phyloP scores from a whole-genome alignment of 92 coral and sea anemone genomes.

The Phenganax subtilis region DNA sequence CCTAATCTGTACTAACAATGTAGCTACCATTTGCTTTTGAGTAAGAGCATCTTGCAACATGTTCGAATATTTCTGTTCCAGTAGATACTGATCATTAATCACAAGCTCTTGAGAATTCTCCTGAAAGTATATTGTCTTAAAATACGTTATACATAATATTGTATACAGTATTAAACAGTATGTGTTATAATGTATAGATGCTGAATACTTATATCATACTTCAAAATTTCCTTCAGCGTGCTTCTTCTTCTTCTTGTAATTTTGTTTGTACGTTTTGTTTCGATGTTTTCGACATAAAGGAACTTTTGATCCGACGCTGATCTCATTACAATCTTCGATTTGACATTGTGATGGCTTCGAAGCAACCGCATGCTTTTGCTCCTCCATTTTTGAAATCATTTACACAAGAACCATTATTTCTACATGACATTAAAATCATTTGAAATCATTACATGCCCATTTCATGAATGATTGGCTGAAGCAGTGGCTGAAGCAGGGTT shows the following conservation, averaged over 20 bases:
- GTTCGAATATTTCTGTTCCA: conserved; percentile 93
- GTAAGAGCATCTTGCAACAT: conserved; percentile 93
- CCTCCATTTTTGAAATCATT: conserved; percentile 32
- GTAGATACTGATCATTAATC: conserved; percentile 67
- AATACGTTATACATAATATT: too few relatives aligned
- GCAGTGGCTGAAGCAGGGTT: too few relatives aligned
- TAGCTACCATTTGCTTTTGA: conserved; percentile 73
- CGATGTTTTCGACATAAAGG: conserved; percentile 93
- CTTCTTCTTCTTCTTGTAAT: conserved; percentile 82
- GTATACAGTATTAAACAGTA: too few relatives aligned
- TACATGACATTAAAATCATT: too few relatives aligned
- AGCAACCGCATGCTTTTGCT: conserved; percentile 31
- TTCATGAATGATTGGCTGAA: too few relatives aligned
- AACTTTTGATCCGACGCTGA: conserved; percentile 84
- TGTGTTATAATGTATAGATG: background rate
- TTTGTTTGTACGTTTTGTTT: conserved; percentile 95
- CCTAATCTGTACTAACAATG: background rate
- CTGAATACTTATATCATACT: conserved; percentile 27
- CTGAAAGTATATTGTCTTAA: conserved; percentile 15
- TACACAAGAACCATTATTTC: too few relatives aligned
- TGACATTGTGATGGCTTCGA: conserved; percentile 59
- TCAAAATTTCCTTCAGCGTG: conserved; percentile 17
- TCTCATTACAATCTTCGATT: conserved; percentile 82
- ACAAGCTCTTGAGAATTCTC: conserved; percentile 67
- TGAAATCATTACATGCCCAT: too few relatives aligned